Percentiles rank a stretch among this genome's conserved stretches.
Conservation (phyloP, 2,888 invertebrate species). For the Rotaria magnacalcarata region DNA sequence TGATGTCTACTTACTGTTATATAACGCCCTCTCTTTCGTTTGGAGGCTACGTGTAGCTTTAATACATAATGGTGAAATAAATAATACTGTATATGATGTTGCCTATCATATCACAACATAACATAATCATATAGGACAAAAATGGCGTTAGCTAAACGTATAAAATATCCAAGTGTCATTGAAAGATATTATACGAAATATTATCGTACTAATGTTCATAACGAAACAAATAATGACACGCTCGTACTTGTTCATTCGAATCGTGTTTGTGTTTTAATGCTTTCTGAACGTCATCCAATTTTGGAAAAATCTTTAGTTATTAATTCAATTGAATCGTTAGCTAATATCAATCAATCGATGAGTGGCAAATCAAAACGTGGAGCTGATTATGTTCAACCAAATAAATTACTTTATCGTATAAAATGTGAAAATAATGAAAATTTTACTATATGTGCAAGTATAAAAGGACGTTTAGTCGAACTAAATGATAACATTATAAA, state of each 20-base stretch:
- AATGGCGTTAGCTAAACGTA: constrained; percentile 37
- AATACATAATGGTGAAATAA: too few species aligned
- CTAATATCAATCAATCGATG: constrained; percentile 43
- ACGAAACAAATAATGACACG: constrained; percentile 37
- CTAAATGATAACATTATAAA: constrained; percentile 41
- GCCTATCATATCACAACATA: too few species aligned
- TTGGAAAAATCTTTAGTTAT: constrained; percentile 32
- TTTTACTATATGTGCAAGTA: constrained; percentile 38
- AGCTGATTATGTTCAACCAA: constrained; percentile 43
- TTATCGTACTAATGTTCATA: constrained; percentile 38
- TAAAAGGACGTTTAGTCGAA: constrained; percentile 43
- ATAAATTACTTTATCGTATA: constrained; percentile 39
- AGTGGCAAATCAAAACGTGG: constrained; percentile 44
- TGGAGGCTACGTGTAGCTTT: too few species aligned
- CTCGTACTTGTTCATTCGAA: constrained; percentile 43
- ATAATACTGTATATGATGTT: too few species aligned
- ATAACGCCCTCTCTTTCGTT: too few species aligned
- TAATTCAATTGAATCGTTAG: constrained; percentile 36
- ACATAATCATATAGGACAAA: neutral
- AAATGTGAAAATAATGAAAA: constrained; percentile 26
- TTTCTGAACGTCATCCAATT: constrained; percentile 42
- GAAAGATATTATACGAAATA: constrained; percentile 43
- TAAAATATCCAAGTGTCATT: constrained; percentile 39
- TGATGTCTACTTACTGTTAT: too few species aligned
- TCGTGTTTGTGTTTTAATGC: constrained; percentile 38